These are phyloP conservation scores for Dinoponera quadriceps DNA, from an alignment of 1,140 invertebrate genomes.

Conservation along the genomic window DNA sequence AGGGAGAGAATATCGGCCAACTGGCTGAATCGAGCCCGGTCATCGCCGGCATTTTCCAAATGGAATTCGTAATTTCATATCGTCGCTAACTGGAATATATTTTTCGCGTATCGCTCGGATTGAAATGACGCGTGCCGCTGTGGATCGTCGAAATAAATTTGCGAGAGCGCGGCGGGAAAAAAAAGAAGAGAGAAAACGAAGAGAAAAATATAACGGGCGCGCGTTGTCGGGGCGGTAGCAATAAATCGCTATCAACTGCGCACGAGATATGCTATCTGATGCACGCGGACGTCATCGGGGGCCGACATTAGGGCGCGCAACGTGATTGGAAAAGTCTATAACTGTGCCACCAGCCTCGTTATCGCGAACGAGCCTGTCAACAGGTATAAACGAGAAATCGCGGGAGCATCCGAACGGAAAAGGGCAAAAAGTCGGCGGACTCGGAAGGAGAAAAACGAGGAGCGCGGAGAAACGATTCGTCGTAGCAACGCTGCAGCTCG, in stretches of 20 bases:
- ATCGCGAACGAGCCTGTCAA: slow-evolving; percentile 57
- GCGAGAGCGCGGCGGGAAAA: background rate
- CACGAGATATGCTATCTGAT: slow-evolving; percentile 43
- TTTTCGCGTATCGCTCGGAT: slow-evolving; percentile 12
- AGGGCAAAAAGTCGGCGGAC: slow-evolving; percentile 22
- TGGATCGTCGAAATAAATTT: slow-evolving; percentile 44
- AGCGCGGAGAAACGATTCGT: slow-evolving; percentile 51
- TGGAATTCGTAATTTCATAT: slow-evolving; percentile 1
- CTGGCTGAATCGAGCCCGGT: background rate
- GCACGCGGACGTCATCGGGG: slow-evolving; percentile 57
- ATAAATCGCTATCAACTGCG: slow-evolving; percentile 51
- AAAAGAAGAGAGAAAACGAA: too few species aligned
- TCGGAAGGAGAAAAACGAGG: slow-evolving; percentile 27
- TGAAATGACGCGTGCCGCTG: slow-evolving; percentile 31
- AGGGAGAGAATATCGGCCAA: background rate
- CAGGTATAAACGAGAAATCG: slow-evolving; percentile 61
- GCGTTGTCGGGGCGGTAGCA: slow-evolving; percentile 39
- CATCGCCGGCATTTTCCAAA: background rate
- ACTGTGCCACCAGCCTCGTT: slow-evolving; percentile 60
- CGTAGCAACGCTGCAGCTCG: background rate
- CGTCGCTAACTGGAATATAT: background rate
- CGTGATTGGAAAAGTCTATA: slow-evolving; percentile 59
- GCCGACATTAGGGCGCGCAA: slow-evolving; percentile 15
- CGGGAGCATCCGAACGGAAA: slow-evolving; percentile 42
- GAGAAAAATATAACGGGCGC: too few species aligned